Percentiles rank a stretch among this genome's conserved stretches.
phyloP scores from a whole-genome alignment of 2,888 invertebrate species.

The Lasioglossum leucozonium region DNA sequence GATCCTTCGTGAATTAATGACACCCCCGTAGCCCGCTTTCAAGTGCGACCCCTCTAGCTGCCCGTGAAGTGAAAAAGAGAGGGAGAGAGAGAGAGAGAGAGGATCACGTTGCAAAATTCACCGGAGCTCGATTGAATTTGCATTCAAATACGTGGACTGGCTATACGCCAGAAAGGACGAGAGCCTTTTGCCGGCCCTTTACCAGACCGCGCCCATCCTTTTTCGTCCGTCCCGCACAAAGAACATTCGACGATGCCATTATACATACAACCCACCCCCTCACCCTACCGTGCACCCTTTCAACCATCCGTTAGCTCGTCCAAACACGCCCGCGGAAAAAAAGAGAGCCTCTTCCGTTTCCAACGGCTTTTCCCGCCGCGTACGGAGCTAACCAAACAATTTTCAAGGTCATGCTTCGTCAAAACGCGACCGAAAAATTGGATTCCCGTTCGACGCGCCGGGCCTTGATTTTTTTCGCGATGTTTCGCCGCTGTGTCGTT shows the following conservation, averaged over 20 bases:
- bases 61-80: neutral
- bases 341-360: constrained; percentile 28
- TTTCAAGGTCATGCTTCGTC: constrained; percentile 57
- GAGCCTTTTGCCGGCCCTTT: constrained; percentile 59
- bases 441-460: neutral
- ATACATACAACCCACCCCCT: constrained; percentile 39
- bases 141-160: constrained; percentile 71
- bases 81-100: neutral
- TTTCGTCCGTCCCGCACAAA: constrained; percentile 58
- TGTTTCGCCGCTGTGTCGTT: neutral
- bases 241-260: constrained; percentile 67
- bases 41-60: neutral
- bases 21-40: neutral
- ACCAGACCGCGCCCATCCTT: constrained; percentile 39
- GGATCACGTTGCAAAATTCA: constrained; percentile 70
- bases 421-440: neutral
- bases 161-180: constrained; percentile 61
- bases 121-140: constrained; percentile 68
- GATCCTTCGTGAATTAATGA: constrained; percentile 66
- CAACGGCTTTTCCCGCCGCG: constrained; percentile 40
- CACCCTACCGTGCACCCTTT: constrained; percentile 7
- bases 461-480: neutral
- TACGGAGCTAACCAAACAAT: constrained; percentile 68
- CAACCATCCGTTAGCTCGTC: constrained; percentile 4
- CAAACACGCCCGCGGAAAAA: constrained; percentile 15